Percentiles rank a stretch among this genome's conserved stretches.
Evolutionary conservation across 35 echinoderm and acorn worm genomes (phyloP).

Genomic region (Chiridota heheva): DNA sequence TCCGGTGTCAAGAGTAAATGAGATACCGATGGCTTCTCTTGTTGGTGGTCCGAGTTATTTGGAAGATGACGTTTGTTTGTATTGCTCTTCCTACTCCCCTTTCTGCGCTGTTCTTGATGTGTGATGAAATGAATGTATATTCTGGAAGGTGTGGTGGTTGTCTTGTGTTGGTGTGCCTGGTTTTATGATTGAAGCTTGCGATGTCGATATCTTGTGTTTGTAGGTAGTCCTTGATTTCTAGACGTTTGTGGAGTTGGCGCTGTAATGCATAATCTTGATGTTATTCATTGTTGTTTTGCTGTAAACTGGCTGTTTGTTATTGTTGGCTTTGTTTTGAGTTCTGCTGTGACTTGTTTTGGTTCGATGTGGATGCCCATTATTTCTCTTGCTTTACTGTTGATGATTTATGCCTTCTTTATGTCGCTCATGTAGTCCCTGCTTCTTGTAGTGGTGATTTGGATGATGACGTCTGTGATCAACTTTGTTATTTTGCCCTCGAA

Average conservation of each 20-base stretch:
- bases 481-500: background rate
- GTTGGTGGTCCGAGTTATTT: background rate
- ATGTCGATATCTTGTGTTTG: background rate
- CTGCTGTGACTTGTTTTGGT: background rate
- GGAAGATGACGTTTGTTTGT: background rate
- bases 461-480: slow-evolving; percentile 13
- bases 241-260: slow-evolving; percentile 20
- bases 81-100: background rate
- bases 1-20: background rate
- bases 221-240: slow-evolving; percentile 11
- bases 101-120: background rate
- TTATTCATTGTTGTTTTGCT: background rate
- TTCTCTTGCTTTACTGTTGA: background rate
- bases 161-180: background rate
- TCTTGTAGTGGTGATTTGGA: background rate
- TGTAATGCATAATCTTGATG: background rate
- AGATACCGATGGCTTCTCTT: background rate
- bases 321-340: background rate
- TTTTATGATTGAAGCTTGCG: slow-evolving; percentile 27
- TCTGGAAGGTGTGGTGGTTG: background rate
- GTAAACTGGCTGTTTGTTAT: background rate
- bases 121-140: background rate
- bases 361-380: background rate
- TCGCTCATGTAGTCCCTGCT: background rate
- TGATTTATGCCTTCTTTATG: background rate